phyloP scores from a whole-genome alignment of 2,888 invertebrate species.

The Temnothorax rugatulus region DNA sequence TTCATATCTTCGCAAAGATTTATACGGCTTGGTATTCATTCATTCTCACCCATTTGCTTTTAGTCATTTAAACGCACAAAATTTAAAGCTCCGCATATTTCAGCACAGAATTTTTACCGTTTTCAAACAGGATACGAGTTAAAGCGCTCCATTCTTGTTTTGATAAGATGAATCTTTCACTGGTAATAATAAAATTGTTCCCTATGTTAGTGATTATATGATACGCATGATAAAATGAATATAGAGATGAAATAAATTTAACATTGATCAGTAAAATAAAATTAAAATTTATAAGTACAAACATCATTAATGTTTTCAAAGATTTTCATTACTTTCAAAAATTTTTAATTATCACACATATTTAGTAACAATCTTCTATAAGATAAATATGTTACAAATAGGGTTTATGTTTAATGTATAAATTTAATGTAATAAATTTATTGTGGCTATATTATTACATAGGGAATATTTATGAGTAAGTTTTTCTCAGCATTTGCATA shows the following conservation, averaged over 20 bases:
- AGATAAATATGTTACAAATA: not conserved
- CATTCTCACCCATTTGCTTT: constrained; percentile 32
- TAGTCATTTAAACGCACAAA: constrained; percentile 8
- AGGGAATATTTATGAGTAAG: not conserved
- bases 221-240: not conserved
- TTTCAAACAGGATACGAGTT: constrained; percentile 5
- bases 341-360: not conserved
- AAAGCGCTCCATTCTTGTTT: not conserved
- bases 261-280: not conserved
- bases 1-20: constrained; percentile 49
- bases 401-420: not conserved
- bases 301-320: not conserved
- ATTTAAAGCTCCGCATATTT: constrained; percentile 34
- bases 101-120: constrained; percentile 18
- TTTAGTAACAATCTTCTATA: not conserved
- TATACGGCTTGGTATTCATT: constrained; percentile 50
- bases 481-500: not conserved
- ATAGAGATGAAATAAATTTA: not conserved
- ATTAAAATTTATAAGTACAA: not conserved
- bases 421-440: not conserved
- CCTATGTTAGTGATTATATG: not conserved
- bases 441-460: not conserved
- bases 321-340: not conserved
- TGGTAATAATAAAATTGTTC: not conserved
- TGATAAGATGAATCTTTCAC: constrained; percentile 1